Evolutionary conservation across 2,797 vertebrate genomes (phyloP).

Genomic region (Sebastes itinus): DNA sequence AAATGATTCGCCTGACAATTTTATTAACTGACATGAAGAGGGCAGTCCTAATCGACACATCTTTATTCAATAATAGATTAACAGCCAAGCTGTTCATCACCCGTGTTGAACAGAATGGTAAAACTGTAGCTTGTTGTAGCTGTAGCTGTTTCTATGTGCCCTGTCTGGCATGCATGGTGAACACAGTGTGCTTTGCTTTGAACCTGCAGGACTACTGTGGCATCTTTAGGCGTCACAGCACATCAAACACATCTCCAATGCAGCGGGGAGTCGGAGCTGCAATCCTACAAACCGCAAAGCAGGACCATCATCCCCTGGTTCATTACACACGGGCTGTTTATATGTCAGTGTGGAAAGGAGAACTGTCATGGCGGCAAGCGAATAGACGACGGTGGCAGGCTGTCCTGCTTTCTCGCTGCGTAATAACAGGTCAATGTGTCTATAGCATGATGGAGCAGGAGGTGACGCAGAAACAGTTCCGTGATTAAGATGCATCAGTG

Average conservation of each 20-base stretch:
- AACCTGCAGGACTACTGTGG: constrained; percentile 45
- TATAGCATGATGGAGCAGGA: neutral
- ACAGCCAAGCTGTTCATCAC: constrained; percentile 14
- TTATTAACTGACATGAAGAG: neutral
- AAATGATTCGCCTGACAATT: neutral
- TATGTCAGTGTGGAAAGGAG: neutral
- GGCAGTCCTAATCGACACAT: neutral
- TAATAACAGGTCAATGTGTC: neutral
- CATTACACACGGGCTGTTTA: constrained; percentile 48
- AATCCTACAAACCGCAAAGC: constrained; percentile 33
- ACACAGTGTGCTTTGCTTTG: constrained; percentile 30
- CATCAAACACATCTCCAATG: constrained; percentile 25
- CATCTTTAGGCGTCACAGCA: constrained; percentile 50
- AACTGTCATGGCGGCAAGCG: neutral
- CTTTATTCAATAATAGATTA: constrained; percentile 18
- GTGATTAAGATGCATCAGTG: neutral
- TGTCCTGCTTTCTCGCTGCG: neutral
- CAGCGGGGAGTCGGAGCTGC: constrained; percentile 35
- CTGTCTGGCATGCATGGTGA: constrained; percentile 5
- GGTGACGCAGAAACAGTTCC: neutral
- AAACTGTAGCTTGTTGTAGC: neutral
- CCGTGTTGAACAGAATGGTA: neutral
- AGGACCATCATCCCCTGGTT: constrained; percentile 28
- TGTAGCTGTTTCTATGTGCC: neutral
- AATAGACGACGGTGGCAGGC: neutral